These are phyloP conservation scores for Aptenodytes forsteri DNA, from an alignment of 2,113 vertebrate genomes.

Conservation along the genomic window DNA sequence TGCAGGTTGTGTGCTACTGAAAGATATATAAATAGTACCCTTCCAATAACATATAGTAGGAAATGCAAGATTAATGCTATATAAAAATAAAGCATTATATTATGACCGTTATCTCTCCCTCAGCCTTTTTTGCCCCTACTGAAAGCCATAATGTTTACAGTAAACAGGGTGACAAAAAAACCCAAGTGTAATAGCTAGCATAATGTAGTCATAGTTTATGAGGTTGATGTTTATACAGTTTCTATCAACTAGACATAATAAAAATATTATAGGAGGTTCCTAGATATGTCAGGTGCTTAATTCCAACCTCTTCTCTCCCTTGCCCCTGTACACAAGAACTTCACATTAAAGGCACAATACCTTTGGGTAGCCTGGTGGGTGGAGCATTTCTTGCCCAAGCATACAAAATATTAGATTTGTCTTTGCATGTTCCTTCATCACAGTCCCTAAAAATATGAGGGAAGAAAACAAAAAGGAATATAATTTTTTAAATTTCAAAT, in stretches of 20 bases:
- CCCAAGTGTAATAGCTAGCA: background rate
- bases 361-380: conserved; percentile 89
- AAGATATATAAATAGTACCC: background rate
- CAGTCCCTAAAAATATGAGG: conserved; percentile 84
- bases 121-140: background rate
- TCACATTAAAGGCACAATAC: conserved; percentile 58
- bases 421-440: conserved; percentile 89
- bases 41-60: background rate
- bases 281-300: background rate
- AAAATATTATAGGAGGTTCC: background rate
- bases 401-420: conserved; percentile 91
- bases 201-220: background rate
- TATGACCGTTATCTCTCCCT: background rate
- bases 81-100: background rate
- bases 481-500: background rate
- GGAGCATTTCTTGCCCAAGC: conserved; percentile 96
- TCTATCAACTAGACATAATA: background rate
- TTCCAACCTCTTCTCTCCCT: background rate
- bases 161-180: background rate
- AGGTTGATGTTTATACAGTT: background rate
- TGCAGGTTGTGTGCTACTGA: background rate
- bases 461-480: background rate
- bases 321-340: background rate
- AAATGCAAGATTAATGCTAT: background rate
- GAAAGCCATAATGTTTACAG: background rate